Base-by-base conservation (phyloP, 2,797 vertebrate species). In the Ctenochaetus hawaiiensis region DNA sequence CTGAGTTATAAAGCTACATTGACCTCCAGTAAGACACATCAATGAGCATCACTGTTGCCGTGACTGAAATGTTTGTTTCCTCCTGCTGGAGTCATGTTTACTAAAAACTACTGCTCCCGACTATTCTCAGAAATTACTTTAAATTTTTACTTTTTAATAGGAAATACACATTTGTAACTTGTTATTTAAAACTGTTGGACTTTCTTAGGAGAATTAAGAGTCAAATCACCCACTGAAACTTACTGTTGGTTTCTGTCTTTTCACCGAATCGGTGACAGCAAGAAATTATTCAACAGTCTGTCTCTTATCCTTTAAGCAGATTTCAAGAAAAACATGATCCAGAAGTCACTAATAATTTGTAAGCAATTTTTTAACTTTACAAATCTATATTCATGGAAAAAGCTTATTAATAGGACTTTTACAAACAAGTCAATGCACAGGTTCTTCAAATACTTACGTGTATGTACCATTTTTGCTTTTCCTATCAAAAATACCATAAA, bases 381-480 rank as follows among this genome's bases (percentile, higher is more conserved):
- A 23, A 49, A 51, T 1, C 26, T 62, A 39, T 18, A 39, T 41
- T 69, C 14, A 26, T 30, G 48, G 30, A 30, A 73, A 54, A 20
- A 1, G 0, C 41, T 30, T 14, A 23, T 12, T 34, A 26, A 45
- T n/a, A 17, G 0, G 7, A 43, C 18, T 13, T 67, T 48, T 3
- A 70, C 4, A 44, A 43, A 72, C 7, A 56, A 49, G 17, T 30
- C 62, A 6, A 63, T 34, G 17, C 17, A 37, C 17, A 53, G 8
- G 18, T 2, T 48, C 23, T 51, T 64, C 13, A 8, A 23, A 52
- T 57, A 4, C 56, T 34, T 18, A 34, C 59, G 18, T 51, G 10
- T 23, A 3, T 20, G 20, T n/a, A 13, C 39, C 13, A 67, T 8
- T n/a, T 60, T 60, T 66, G 39, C n/a, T 70, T 11, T 61, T 76